A percentile compares a stretch with the other conserved stretches of the same genome.
Evolutionary conservation across 1,140 invertebrate species (phyloP).

Genomic region (Apis laboriosa): DNA sequence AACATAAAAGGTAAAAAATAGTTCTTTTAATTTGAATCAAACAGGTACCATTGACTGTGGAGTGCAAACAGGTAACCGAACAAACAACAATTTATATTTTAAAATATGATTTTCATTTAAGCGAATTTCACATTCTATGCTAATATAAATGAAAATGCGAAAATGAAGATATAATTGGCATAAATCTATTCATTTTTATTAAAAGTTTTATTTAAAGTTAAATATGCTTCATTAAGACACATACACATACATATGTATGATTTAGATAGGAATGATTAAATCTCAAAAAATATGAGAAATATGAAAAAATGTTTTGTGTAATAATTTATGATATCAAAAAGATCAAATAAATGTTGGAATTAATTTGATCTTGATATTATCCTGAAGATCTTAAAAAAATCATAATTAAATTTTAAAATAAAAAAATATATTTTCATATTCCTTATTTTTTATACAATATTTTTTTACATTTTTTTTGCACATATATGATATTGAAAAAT

Average conservation of each 20-base stretch:
- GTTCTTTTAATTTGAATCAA: conserved; percentile 6
- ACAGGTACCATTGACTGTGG: conserved; percentile 23
- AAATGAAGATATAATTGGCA: not conserved
- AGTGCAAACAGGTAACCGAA: conserved; percentile 27
- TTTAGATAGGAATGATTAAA: too few species aligned
- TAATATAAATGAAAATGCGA: not conserved
- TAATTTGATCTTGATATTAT: too few species aligned
- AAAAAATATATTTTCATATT: too few species aligned
- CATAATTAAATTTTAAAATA: too few species aligned
- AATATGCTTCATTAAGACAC: not conserved
- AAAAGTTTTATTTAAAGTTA: not conserved
- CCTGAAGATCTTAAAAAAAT: too few species aligned
- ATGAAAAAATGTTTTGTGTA: too few species aligned
- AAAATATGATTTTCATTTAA: not conserved
- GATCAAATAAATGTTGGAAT: too few species aligned
- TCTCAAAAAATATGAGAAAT: too few species aligned
- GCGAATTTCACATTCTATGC: not conserved
- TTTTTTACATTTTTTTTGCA: too few species aligned
- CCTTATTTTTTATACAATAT: too few species aligned
- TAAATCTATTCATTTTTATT: conserved; percentile 2
- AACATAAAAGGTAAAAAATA: conserved; percentile 67
- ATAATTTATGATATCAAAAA: too few species aligned
- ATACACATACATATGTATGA: not conserved
- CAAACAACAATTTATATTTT: conserved; percentile 15
- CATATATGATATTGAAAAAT: too few species aligned